Conservation (phyloP, 1,140 invertebrate species). For the Megathymus violae region DNA sequence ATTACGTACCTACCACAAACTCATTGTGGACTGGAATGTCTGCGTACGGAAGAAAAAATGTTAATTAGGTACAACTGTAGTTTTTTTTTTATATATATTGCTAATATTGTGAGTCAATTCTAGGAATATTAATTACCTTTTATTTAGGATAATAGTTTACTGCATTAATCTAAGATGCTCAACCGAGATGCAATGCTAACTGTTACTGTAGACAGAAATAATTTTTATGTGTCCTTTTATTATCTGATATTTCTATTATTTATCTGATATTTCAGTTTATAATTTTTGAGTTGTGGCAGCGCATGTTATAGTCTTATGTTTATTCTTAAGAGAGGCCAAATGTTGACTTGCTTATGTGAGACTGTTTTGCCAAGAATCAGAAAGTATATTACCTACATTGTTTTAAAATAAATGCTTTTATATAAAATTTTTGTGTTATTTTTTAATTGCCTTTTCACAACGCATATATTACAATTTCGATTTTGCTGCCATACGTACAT, state of each 20-base stretch:
- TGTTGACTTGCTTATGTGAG: conserved; percentile 84
- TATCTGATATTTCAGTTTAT: conserved; percentile 77
- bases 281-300: conserved; percentile 80
- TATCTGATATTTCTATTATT: conserved; percentile 79
- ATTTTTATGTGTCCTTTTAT: conserved; percentile 75
- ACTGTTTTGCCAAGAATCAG: conserved; percentile 84
- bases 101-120: conserved; percentile 81
- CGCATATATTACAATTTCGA: too few relatives aligned
- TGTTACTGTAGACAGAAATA: conserved; percentile 68
- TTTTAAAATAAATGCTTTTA: conserved; percentile 84
- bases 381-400: conserved; percentile 84
- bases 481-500: too few relatives aligned
- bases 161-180: conserved; percentile 76
- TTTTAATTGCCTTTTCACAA: conserved; percentile 37
- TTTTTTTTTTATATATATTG: conserved; percentile 75
- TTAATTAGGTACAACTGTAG: conserved; percentile 70
- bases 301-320: conserved; percentile 81
- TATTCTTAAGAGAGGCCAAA: conserved; percentile 83
- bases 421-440: conserved; percentile 60
- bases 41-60: conserved; percentile 66
- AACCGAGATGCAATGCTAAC: conserved; percentile 77
- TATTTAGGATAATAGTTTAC: conserved; percentile 77
- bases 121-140: conserved; percentile 79
- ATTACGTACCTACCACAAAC: conserved; percentile 66
- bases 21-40: conserved; percentile 78